Evolutionary conservation across 1,140 invertebrate species (phyloP).

Genomic region (Caerostris extrusa): DNA sequence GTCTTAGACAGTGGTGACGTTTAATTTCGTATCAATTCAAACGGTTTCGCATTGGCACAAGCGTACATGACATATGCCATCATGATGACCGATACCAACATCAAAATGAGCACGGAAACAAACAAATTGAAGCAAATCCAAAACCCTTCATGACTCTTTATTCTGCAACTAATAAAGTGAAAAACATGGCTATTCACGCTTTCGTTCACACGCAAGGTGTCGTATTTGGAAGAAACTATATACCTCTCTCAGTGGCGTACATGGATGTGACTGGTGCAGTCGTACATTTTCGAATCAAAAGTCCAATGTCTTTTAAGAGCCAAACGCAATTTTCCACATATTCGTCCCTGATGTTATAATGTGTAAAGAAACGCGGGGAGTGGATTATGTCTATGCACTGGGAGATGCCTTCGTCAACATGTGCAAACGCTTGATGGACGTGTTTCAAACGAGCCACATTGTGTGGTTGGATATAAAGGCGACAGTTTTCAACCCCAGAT

Average conservation of each 20-base stretch:
- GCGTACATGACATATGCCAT: neutral
- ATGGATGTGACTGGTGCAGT: slow-evolving; percentile 7
- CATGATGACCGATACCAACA: neutral
- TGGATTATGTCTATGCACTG: no score
- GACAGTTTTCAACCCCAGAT: neutral
- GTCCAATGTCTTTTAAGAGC: neutral
- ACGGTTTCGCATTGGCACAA: neutral
- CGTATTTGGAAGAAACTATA: neutral
- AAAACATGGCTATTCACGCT: neutral
- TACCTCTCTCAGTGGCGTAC: neutral
- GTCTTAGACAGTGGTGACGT: neutral
- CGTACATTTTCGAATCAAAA: neutral
- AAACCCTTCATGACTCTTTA: neutral
- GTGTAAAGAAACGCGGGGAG: neutral
- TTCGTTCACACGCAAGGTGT: slow-evolving; percentile 17
- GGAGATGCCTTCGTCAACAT: neutral
- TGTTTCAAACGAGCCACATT: neutral
- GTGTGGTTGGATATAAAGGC: slow-evolving; percentile 34
- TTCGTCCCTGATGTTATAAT: neutral
- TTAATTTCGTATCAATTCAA: neutral
- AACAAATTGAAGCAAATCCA: slow-evolving; percentile 5
- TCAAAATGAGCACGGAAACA: neutral
- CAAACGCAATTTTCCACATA: neutral
- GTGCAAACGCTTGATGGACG: neutral
- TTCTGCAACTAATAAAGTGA: neutral